These are phyloP conservation scores for Scrobipalpa atriplicella DNA, from an alignment of 2,888 invertebrate species.

Conservation along the genomic window DNA sequence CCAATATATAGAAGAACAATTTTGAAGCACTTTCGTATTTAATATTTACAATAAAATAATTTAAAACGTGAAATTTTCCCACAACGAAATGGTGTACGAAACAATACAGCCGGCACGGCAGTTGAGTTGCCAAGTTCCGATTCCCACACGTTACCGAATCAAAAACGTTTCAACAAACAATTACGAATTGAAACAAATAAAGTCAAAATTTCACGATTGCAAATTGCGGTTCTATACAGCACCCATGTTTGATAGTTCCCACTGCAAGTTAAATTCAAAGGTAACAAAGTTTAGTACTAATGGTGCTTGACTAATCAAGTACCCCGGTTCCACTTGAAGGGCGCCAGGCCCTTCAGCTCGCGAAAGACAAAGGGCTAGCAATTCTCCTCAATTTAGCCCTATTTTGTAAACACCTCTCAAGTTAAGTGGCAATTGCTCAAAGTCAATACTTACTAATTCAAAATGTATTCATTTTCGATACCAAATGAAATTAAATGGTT, in stretches of 20 bases:
- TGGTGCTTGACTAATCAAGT: constrained; percentile 61
- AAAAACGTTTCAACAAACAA: constrained; percentile 24
- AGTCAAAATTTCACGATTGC: constrained; percentile 17
- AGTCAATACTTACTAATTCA: constrained; percentile 51
- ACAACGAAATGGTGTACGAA: constrained; percentile 1
- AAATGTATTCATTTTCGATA: constrained; percentile 58
- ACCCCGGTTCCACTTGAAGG: constrained; percentile 41
- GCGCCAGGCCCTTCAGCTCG: constrained; percentile 35
- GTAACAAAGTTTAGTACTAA: constrained; percentile 42
- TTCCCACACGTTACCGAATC: constrained; percentile 21
- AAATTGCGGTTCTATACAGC: constrained; percentile 6
- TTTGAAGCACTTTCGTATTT: background rate
- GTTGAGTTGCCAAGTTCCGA: constrained; percentile 13
- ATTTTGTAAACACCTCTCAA: constrained; percentile 76
- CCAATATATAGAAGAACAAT: background rate
- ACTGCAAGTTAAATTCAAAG: constrained; percentile 14
- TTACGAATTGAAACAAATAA: constrained; percentile 6
- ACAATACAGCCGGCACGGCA: constrained; percentile 13
- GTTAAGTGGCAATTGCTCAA: constrained; percentile 53
- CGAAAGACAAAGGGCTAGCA: constrained; percentile 64
- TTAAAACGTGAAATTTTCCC: background rate
- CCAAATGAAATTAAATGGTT: constrained; percentile 31
- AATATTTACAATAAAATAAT: background rate
- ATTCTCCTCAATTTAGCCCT: constrained; percentile 67
- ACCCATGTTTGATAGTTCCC: constrained; percentile 6